A percentile compares a stretch with the other conserved stretches of the same genome.
Conservation (phyloP, 2,797 vertebrate genomes). For the Pangasius macronema region DNA sequence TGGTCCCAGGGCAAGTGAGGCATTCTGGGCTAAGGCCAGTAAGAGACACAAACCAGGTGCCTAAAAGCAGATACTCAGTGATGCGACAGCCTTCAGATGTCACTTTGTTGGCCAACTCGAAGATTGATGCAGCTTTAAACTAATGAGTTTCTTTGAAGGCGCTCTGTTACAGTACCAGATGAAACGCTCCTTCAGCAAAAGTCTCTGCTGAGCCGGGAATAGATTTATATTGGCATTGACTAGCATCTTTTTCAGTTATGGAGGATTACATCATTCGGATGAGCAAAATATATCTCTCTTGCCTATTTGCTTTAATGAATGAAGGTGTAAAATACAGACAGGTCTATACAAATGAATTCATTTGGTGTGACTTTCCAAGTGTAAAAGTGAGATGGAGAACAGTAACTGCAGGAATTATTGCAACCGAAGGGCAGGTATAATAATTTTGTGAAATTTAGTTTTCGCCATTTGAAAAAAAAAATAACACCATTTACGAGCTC, state of each 20-base stretch:
- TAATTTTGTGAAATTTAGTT: background rate
- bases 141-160: conserved; percentile 10
- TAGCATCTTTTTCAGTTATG: background rate
- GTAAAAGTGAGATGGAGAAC: background rate
- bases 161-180: conserved; percentile 24
- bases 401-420: background rate
- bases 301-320: background rate
- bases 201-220: conserved; percentile 2
- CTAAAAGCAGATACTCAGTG: conserved; percentile 47
- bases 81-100: conserved; percentile 48
- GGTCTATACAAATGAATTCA: background rate
- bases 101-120: conserved; percentile 38
- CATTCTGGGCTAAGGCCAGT: conserved; percentile 54
- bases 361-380: background rate
- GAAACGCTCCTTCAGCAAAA: conserved; percentile 17
- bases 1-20: conserved; percentile 55
- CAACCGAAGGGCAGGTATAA: background rate
- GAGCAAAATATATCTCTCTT: background rate
- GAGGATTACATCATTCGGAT: background rate
- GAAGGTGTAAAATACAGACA: background rate
- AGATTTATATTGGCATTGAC: conserved; percentile 5
- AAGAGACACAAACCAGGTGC: conserved; percentile 58
- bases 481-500: background rate
- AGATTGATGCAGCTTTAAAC: conserved; percentile 47
- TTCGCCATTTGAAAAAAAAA: background rate